A percentile compares a stretch with the other conserved stretches of the same genome.
Conservation (phyloP, 2,888 invertebrate species). For the Zeuzera pyrina region DNA sequence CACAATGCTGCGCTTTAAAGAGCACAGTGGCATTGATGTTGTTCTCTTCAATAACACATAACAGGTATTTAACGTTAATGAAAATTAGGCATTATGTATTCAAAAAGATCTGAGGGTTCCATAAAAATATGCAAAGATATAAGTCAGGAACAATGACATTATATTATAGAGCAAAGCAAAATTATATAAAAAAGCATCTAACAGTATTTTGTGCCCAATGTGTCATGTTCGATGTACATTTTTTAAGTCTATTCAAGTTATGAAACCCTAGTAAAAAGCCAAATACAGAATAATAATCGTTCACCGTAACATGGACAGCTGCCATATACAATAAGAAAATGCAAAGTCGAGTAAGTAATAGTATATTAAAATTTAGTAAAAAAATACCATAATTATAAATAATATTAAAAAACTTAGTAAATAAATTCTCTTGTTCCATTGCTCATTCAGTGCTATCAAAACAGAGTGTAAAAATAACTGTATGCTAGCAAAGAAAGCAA, state of each 20-base stretch:
- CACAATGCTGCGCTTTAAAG: slow-evolving; percentile 60
- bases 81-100: slow-evolving; percentile 3
- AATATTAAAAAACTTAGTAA: slow-evolving; percentile 67
- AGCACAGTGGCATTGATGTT: slow-evolving; percentile 63
- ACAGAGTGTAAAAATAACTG: slow-evolving; percentile 64
- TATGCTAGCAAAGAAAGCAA: slow-evolving; percentile 6
- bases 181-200: slow-evolving; percentile 46
- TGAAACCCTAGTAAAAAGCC: slow-evolving; percentile 62
- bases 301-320: slow-evolving; percentile 63
- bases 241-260: slow-evolving; percentile 45
- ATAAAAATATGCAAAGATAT: slow-evolving; percentile 35
- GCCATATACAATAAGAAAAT: slow-evolving; percentile 66
- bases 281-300: slow-evolving; percentile 53
- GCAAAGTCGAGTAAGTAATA: slow-evolving; percentile 65
- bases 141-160: slow-evolving; percentile 35
- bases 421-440: slow-evolving; percentile 72
- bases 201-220: slow-evolving; percentile 67
- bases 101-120: slow-evolving; percentile 44
- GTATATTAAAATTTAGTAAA: slow-evolving; percentile 49
- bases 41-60: slow-evolving; percentile 31
- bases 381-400: slow-evolving; percentile 60
- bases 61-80: neutral
- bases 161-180: slow-evolving; percentile 40
- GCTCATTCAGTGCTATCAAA: slow-evolving; percentile 64
- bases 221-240: slow-evolving; percentile 72